Evolutionary conservation across 2,888 invertebrate species (phyloP).

Genomic region (Drosophila demipolita): DNA sequence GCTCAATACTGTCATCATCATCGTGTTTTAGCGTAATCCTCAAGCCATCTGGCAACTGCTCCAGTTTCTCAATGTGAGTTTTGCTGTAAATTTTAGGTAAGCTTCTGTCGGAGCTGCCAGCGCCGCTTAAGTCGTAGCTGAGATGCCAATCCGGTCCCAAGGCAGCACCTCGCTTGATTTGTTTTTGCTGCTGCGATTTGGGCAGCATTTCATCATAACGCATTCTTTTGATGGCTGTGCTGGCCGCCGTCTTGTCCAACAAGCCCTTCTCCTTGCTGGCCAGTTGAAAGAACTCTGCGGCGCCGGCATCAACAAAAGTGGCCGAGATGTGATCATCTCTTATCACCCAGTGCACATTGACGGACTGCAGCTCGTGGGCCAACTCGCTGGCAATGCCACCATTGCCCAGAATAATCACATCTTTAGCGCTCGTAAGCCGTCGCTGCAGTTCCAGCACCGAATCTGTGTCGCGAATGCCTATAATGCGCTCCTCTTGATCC

Average conservation of each 20-base stretch:
- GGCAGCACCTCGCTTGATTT: constrained; percentile 91
- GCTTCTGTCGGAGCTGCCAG: constrained; percentile 14
- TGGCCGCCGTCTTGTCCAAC: constrained; percentile 1
- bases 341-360: constrained; percentile 96
- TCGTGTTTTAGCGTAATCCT: constrained; percentile 87
- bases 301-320: constrained; percentile 98
- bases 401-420: constrained; percentile 95
- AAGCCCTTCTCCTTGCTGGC: constrained; percentile 30
- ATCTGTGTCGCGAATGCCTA: constrained; percentile 97
- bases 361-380: constrained; percentile 93
- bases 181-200: constrained; percentile 40
- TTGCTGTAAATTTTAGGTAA: constrained; percentile 87
- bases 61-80: constrained; percentile 85
- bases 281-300: constrained; percentile 94
- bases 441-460: constrained; percentile 93
- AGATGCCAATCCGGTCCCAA: constrained; percentile 98
- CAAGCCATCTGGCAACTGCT: constrained; percentile 86
- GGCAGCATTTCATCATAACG: constrained; percentile 88
- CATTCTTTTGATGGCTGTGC: constrained; percentile 87
- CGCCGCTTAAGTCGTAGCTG: constrained; percentile 86
- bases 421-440: constrained; percentile 88
- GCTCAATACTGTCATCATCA: constrained; percentile 86
- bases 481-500: constrained; percentile 87
- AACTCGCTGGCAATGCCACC: constrained; percentile 99
- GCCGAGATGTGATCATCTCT: constrained; percentile 96